Percentiles rank a stretch among this genome's conserved stretches.
Conservation (phyloP, 2,797 vertebrate species). For the Sebastes itinus region DNA sequence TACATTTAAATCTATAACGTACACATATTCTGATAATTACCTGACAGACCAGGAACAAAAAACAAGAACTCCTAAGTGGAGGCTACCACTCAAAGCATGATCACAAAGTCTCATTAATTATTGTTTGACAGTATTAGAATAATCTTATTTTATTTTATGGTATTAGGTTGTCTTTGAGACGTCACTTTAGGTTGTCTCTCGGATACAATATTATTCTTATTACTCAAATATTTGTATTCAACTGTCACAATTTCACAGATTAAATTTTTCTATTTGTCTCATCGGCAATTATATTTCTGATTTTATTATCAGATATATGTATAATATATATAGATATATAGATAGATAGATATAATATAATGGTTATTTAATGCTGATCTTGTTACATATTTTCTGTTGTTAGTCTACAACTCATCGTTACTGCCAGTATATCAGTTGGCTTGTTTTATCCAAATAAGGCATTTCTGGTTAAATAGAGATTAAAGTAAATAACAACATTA, state of each 20-base stretch:
- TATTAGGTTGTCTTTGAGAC: background rate
- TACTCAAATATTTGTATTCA: background rate
- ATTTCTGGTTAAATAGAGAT: background rate
- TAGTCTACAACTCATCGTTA: background rate
- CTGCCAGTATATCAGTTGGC: background rate
- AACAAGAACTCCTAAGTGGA: background rate
- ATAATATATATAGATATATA: no score
- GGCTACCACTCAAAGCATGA: background rate
- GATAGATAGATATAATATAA: no score
- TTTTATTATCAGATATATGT: background rate
- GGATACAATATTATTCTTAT: background rate
- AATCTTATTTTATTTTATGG: background rate
- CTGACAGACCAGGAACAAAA: background rate
- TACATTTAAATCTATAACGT: background rate
- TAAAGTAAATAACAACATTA: background rate
- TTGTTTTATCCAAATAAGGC: background rate
- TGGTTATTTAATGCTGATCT: background rate
- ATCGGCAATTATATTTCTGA: background rate
- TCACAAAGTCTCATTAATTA: background rate
- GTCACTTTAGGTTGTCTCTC: background rate
- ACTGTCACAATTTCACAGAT: background rate
- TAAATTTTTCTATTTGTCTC: background rate
- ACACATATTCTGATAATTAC: background rate
- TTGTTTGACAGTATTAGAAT: background rate
- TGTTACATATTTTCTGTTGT: background rate